Conservation (phyloP, 2,797 vertebrate species). For the Trachops cirrhosus region DNA sequence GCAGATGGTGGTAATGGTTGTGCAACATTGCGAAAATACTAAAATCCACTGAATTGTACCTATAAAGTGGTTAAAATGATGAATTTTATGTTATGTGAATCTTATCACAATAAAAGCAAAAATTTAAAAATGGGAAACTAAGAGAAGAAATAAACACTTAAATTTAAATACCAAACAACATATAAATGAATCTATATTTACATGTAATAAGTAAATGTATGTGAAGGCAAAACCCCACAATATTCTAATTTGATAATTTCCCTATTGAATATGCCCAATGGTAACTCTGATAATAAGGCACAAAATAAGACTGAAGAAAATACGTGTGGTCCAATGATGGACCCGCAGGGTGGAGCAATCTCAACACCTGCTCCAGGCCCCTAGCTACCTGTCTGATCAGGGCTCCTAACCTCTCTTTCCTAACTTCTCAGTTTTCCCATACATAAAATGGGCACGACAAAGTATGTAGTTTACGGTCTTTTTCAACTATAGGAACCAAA, state of each 20-base stretch:
- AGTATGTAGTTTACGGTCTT: not conserved
- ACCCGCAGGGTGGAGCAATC: not conserved
- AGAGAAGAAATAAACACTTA: not conserved
- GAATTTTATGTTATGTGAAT: not conserved
- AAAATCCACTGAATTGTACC: not conserved
- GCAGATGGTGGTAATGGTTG: not conserved
- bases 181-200: not conserved
- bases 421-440: not conserved
- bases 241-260: not conserved
- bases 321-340: accelerated
- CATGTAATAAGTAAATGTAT: not conserved
- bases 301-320: not conserved
- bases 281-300: not conserved
- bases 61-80: not conserved
- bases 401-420: not conserved
- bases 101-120: not conserved
- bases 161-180: not conserved
- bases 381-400: not conserved
- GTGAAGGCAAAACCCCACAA: not conserved
- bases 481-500: not conserved
- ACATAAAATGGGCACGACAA: not conserved
- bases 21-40: not conserved
- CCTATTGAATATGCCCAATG: not conserved
- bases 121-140: not conserved
- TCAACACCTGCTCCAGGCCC: not conserved